Conservation (phyloP, 1,140 invertebrate genomes). For the Choristoneura fumiferana region DNA sequence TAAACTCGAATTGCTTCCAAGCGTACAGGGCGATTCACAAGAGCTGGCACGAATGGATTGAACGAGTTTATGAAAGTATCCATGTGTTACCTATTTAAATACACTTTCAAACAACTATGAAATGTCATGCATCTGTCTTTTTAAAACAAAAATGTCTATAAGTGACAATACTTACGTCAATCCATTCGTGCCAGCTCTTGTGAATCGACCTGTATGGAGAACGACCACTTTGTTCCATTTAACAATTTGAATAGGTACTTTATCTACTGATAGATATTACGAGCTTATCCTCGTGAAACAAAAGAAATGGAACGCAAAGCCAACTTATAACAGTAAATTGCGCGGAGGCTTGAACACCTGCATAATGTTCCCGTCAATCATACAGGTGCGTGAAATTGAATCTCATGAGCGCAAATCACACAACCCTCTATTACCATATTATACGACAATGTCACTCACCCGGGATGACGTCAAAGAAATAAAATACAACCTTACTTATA, state of each 20-base stretch:
- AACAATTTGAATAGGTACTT: constrained; percentile 13
- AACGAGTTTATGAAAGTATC: no score
- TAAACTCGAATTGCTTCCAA: background rate
- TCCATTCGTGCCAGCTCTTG: no score
- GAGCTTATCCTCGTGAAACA: background rate
- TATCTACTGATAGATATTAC: constrained; percentile 8
- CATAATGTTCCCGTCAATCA: constrained; percentile 67
- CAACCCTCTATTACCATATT: constrained; percentile 55
- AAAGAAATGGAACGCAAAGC: constrained; percentile 14
- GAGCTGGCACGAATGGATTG: no score
- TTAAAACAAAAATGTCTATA: no score
- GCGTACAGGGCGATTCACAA: background rate
- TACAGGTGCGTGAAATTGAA: constrained; percentile 63
- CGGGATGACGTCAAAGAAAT: constrained; percentile 5
- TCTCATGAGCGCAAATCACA: constrained; percentile 68
- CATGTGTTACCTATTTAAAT: no score
- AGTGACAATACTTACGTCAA: no score
- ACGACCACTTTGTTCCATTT: constrained; percentile 2
- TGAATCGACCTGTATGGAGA: no score
- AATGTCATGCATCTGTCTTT: no score
- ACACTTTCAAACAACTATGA: no score
- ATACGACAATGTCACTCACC: constrained; percentile 35
- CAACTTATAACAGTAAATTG: constrained; percentile 58
- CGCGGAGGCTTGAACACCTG: constrained; percentile 49
- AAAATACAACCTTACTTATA: constrained; percentile 10